Evolutionary conservation across 2,888 invertebrate genomes (phyloP), one percentile per base, ranked within the genome.

Genomic region (Lycophotia porphyrea): DNA sequence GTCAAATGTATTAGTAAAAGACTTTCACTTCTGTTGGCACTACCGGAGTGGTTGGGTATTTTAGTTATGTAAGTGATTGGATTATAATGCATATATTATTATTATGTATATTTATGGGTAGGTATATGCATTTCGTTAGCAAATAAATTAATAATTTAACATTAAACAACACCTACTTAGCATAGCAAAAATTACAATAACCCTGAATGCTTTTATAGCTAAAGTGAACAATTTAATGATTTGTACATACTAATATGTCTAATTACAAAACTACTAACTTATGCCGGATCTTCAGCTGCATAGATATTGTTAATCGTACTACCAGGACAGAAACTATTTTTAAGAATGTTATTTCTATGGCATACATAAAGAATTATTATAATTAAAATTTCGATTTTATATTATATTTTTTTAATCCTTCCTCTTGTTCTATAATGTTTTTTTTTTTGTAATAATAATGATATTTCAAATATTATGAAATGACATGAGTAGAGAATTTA

Each of bases 391-490:
- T n/a, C n/a, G n/a, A n/a, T n/a, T n/a, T n/a, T n/a, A n/a, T n/a
- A n/a, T n/a, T n/a, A n/a, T n/a, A n/a, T n/a, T n/a, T n/a, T n/a
- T n/a, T n/a, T n/a, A n/a, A n/a, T n/a, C 42, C 36, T 36, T 27
- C 27, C 24, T 21, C 2, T 11, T 67, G 24, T 39, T 68, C 27
- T 21, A 71, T 34, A 44, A 24, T n/a, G 8, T 47, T 34, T 42
- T 42, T 47, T 34, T 42, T 42, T 52, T 27, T 69, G 31, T n/a
- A 13, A 36, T 64, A 27, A 15, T 24, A 34, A 27, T n/a, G 2
- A 47, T 65, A n/a, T 69, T 69, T 52, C n/a, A 34, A 72, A 70
- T 18, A 58, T 68, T 68, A 67, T 67, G 58, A 58, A 13, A 24
- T 42, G 1, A 44, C 24, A 73, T 36, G 5, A 73, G 24, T 39